Conservation (phyloP, 2,888 invertebrate genomes). For the Lycaena phlaeas region DNA sequence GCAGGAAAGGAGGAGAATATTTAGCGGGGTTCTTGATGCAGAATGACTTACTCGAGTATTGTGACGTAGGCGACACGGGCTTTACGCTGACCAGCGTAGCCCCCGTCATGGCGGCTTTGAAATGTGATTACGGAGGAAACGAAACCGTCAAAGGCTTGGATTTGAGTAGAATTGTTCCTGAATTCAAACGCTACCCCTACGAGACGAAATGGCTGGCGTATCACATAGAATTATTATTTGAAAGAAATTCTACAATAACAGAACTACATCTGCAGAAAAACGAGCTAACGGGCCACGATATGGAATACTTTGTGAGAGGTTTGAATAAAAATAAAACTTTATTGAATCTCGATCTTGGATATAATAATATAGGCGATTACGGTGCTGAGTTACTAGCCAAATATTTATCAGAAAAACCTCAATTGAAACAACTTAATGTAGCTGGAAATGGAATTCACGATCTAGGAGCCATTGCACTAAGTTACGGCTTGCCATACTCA, state of each 20-base stretch:
- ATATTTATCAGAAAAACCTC: conserved; percentile 65
- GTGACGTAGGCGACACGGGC: conserved; percentile 73
- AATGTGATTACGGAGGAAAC: conserved; percentile 46
- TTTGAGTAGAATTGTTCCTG: conserved; percentile 46
- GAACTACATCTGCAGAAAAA: conserved; percentile 75
- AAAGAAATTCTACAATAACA: conserved; percentile 49
- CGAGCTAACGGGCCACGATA: conserved; percentile 72
- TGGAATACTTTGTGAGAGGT: conserved; percentile 69
- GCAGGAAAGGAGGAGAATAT: conserved; percentile 61
- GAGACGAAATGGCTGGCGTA: conserved; percentile 67
- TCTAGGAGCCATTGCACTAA: conserved; percentile 70
- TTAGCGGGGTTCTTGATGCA: conserved; percentile 61
- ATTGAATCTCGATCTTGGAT: conserved; percentile 72
- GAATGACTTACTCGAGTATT: conserved; percentile 53
- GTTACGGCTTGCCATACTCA: conserved; percentile 70
- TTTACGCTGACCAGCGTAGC: conserved; percentile 71
- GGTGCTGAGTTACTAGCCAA: conserved; percentile 67
- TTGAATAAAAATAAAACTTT: conserved; percentile 63
- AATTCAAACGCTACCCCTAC: conserved; percentile 47
- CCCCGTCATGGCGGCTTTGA: conserved; percentile 60
- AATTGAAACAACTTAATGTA: conserved; percentile 64
- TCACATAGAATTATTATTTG: conserved; percentile 53
- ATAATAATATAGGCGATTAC: conserved; percentile 74
- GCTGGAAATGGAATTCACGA: conserved; percentile 71
- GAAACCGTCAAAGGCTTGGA: conserved; percentile 45